Percentiles rank a stretch among this genome's conserved stretches.
Conservation (phyloP, 2,797 vertebrate species). For the Iguana delicatissima region DNA sequence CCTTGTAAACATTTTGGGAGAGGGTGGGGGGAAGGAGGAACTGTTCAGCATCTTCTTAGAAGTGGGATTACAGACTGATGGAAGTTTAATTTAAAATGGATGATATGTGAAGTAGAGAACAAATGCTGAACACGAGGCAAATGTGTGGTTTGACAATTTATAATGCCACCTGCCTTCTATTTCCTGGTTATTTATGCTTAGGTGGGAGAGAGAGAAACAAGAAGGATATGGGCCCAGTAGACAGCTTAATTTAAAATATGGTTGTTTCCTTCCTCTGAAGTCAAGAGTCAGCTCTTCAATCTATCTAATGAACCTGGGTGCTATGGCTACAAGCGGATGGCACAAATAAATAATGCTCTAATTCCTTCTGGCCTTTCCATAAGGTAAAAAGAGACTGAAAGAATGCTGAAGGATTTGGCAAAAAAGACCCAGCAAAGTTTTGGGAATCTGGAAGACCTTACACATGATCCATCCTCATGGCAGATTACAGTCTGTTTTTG, state of each 20-base stretch:
- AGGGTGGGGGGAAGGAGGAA: conserved; percentile 11
- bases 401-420: neutral
- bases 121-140: conserved; percentile 70
- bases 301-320: conserved; percentile 54
- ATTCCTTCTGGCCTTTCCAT: conserved; percentile 52
- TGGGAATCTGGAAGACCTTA: neutral
- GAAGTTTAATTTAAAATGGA: conserved; percentile 72
- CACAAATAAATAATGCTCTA: conserved; percentile 61
- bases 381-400: conserved; percentile 60
- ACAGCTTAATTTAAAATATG: conserved; percentile 73
- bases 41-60: conserved; percentile 43
- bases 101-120: conserved; percentile 58
- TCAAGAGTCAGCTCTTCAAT: conserved; percentile 67
- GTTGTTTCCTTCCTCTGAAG: conserved; percentile 58
- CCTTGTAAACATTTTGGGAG: conserved; percentile 59
- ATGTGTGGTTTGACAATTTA: conserved; percentile 72
- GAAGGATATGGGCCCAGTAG: conserved; percentile 64
- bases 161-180: conserved; percentile 69
- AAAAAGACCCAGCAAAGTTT: neutral
- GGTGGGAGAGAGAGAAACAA: conserved; percentile 70
- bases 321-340: conserved; percentile 45
- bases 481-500: neutral
- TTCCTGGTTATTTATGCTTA: conserved; percentile 70
- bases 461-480: too few relatives aligned
- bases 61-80: conserved; percentile 52